These are phyloP conservation scores for Physella acuta DNA, from an alignment of 1,140 invertebrate species.

Conservation along the genomic window DNA sequence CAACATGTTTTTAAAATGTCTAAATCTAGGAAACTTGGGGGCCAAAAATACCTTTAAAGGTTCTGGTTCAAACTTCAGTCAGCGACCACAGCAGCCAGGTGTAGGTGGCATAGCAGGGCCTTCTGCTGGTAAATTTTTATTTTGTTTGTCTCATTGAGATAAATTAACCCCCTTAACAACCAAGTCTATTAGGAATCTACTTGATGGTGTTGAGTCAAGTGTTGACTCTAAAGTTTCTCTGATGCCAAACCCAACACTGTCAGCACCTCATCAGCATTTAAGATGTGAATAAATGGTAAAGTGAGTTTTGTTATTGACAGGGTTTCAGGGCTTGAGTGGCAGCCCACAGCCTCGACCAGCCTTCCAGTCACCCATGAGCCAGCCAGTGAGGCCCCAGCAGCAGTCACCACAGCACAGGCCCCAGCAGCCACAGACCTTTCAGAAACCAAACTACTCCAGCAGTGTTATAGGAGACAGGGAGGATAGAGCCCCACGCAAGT, in stretches of 20 bases:
- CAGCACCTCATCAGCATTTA: too few species aligned
- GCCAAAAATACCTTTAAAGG: slow-evolving; percentile 11
- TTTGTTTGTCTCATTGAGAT: too few species aligned
- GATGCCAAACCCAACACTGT: too few species aligned
- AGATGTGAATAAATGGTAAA: too few species aligned
- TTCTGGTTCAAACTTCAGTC: neutral
- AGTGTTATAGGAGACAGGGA: slow-evolving; percentile 57
- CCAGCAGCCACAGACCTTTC: slow-evolving; percentile 25
- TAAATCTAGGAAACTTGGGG: slow-evolving; percentile 2
- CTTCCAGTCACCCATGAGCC: neutral
- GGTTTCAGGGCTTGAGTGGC: neutral
- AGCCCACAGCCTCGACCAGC: neutral
- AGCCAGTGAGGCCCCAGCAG: slow-evolving; percentile 3
- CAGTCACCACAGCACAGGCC: slow-evolving; percentile 24
- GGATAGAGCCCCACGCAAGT: slow-evolving; percentile 47
- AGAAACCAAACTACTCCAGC: slow-evolving; percentile 42
- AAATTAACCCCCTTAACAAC: too few species aligned
- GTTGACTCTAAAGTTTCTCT: too few species aligned
- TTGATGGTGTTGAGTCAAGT: too few species aligned
- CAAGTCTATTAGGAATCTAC: too few species aligned
- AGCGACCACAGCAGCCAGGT: neutral
- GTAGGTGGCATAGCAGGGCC: neutral
- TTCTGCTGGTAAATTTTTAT: neutral
- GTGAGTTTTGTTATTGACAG: too few species aligned
- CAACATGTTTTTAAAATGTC: neutral